phyloP scores from a whole-genome alignment of 1,140 invertebrate species.

The Maconellicoccus hirsutus region DNA sequence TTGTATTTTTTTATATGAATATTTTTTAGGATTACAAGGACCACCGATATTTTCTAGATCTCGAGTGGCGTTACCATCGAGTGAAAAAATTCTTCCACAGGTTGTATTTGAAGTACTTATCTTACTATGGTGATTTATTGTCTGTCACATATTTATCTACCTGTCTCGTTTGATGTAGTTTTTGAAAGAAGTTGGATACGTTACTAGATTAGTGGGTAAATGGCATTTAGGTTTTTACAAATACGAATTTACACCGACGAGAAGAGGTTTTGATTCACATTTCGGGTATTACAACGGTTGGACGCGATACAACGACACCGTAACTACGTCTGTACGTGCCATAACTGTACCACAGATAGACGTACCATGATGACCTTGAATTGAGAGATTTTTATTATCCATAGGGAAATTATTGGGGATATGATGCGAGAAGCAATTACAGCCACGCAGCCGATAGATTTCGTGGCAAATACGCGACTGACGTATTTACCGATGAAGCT shows the following conservation, averaged over 20 bases:
- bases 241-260: slow-evolving; percentile 44
- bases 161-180: slow-evolving; percentile 33
- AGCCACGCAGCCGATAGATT: slow-evolving; percentile 43
- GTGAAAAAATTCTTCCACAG: slow-evolving; percentile 44
- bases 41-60: slow-evolving; percentile 43
- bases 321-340: slow-evolving; percentile 29
- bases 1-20: background rate
- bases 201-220: slow-evolving; percentile 54
- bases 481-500: slow-evolving; percentile 52
- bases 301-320: slow-evolving; percentile 50
- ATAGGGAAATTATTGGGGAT: slow-evolving; percentile 39
- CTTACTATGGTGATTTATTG: too few species aligned
- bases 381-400: too few species aligned
- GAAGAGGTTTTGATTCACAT: slow-evolving; percentile 51
- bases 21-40: slow-evolving; percentile 60
- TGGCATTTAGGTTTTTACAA: slow-evolving; percentile 53
- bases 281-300: slow-evolving; percentile 50
- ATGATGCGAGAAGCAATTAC: slow-evolving; percentile 38
- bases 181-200: slow-evolving; percentile 48
- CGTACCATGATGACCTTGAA: too few species aligned
- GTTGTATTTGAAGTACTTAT: too few species aligned
- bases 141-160: too few species aligned
- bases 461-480: slow-evolving; percentile 51
- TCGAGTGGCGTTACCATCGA: slow-evolving; percentile 43
- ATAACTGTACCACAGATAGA: too few species aligned